phyloP scores from a whole-genome alignment of 2,888 invertebrate species.

The Odontomyia ornata region DNA sequence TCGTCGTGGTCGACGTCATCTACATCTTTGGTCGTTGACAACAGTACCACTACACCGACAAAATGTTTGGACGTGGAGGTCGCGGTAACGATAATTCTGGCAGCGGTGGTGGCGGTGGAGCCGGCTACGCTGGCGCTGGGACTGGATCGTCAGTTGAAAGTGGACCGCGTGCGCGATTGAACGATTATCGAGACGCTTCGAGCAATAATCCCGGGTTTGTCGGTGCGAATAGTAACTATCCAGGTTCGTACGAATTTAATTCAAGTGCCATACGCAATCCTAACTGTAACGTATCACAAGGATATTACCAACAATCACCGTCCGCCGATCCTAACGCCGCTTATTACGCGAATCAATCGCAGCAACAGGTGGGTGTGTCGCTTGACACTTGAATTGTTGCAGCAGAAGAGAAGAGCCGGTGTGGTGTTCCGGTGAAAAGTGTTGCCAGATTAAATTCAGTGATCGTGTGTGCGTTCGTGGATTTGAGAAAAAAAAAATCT shows the following conservation, averaged over 20 bases:
- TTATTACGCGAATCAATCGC: slow-evolving; percentile 48
- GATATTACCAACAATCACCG: slow-evolving; percentile 33
- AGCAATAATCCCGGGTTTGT: slow-evolving; percentile 42
- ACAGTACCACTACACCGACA: slow-evolving; percentile 17
- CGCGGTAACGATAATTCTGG: slow-evolving; percentile 53
- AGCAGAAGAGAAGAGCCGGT: neutral
- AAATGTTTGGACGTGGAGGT: slow-evolving; percentile 51
- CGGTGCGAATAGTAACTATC: slow-evolving; percentile 37
- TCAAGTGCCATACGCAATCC: slow-evolving; percentile 37
- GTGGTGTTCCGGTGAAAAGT: neutral
- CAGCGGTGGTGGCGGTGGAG: slow-evolving; percentile 42
- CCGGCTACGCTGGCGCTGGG: slow-evolving; percentile 22
- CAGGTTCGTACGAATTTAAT: slow-evolving; percentile 31
- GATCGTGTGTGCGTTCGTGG: neutral
- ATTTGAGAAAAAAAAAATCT: neutral
- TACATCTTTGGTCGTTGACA: neutral
- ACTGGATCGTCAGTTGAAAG: slow-evolving; percentile 58
- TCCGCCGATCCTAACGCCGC: slow-evolving; percentile 33
- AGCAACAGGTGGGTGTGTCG: slow-evolving; percentile 46
- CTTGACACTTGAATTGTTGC: neutral
- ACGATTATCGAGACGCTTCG: slow-evolving; percentile 51
- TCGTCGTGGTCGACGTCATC: neutral
- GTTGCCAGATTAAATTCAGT: neutral
- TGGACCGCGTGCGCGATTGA: slow-evolving; percentile 62
- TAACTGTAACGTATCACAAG: slow-evolving; percentile 44